Evolutionary conservation across 2,113 vertebrate genomes (phyloP).

Genomic region (Xiphophorus couchianus): DNA sequence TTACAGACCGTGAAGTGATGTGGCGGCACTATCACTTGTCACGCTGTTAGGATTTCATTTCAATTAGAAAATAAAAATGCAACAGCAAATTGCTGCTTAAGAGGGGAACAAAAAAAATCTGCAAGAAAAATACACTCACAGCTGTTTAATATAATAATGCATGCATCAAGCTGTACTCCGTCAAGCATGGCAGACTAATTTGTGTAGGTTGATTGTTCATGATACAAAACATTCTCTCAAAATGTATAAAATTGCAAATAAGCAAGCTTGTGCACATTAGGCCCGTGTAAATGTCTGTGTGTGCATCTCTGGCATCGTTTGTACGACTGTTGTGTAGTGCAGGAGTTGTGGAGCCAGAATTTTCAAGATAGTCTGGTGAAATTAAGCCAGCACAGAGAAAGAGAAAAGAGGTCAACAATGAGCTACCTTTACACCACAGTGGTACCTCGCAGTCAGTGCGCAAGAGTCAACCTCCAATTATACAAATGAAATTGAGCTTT

Average conservation of each 20-base stretch:
- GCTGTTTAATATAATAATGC: conserved; percentile 67
- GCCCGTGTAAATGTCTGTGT: not conserved
- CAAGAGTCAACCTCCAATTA: conserved; percentile 48
- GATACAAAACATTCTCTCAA: conserved; percentile 50
- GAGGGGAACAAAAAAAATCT: conserved; percentile 29
- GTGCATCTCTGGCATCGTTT: conserved; percentile 10
- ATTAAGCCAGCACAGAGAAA: conserved; percentile 44
- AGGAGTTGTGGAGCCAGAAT: conserved; percentile 14
- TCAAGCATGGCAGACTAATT: conserved; percentile 57
- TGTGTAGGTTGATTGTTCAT: conserved; percentile 62
- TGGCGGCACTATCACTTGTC: conserved; percentile 13
- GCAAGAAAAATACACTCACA: conserved; percentile 48
- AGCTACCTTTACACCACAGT: not conserved
- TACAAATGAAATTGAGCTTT: conserved; percentile 49
- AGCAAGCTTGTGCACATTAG: conserved; percentile 1
- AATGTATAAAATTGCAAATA: conserved; percentile 45
- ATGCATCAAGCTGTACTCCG: conserved; percentile 31
- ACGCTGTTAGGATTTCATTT: conserved; percentile 29
- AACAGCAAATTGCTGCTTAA: conserved; percentile 17
- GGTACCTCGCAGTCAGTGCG: not conserved
- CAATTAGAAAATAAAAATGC: conserved; percentile 19
- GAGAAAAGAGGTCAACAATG: not conserved
- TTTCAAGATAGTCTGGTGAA: conserved; percentile 57
- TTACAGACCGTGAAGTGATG: conserved; percentile 6
- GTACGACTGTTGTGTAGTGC: not conserved